Percentiles rank a stretch among this genome's conserved stretches.
These are phyloP conservation scores for Lysandra coridon DNA, from an alignment of 2,888 invertebrate genomes.

Conservation along the genomic window DNA sequence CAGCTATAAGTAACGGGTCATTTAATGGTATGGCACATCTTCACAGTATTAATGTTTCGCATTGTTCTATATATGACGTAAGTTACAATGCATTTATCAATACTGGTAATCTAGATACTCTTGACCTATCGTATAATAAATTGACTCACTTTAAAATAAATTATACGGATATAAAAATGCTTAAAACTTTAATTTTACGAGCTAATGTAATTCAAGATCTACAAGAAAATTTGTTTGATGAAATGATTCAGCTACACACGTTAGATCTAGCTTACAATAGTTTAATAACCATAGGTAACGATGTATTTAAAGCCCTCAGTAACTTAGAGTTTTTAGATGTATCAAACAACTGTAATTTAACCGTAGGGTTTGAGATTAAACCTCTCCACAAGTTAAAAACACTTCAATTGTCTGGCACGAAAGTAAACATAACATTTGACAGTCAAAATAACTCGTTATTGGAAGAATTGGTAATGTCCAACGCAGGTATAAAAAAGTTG, in stretches of 20 bases:
- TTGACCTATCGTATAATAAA: conserved; percentile 62
- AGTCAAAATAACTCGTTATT: conserved; percentile 43
- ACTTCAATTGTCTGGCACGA: conserved; percentile 53
- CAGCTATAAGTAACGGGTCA: conserved; percentile 53
- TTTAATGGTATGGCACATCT: conserved; percentile 57
- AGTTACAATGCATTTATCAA: conserved; percentile 55
- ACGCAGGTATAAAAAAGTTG: conserved; percentile 49
- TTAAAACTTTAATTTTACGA: conserved; percentile 51
- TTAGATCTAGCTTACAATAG: conserved; percentile 52
- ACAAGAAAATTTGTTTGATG: conserved; percentile 44
- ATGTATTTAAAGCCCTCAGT: conserved; percentile 47
- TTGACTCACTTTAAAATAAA: conserved; percentile 54
- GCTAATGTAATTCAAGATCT: conserved; percentile 54
- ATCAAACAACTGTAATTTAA: conserved; percentile 54
- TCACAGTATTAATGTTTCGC: conserved; percentile 56
- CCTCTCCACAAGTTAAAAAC: conserved; percentile 44
- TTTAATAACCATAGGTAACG: conserved; percentile 45
- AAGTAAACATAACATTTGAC: conserved; percentile 46
- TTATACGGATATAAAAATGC: conserved; percentile 49
- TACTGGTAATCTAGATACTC: conserved; percentile 50
- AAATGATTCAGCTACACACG: conserved; percentile 42
- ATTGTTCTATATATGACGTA: conserved; percentile 51
- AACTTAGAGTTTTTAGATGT: conserved; percentile 54
- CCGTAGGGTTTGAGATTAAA: conserved; percentile 44
- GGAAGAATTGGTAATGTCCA: conserved; percentile 47